These are phyloP conservation scores for Whitmania pigra DNA, from an alignment of 1,140 invertebrate species.

Conservation along the genomic window DNA sequence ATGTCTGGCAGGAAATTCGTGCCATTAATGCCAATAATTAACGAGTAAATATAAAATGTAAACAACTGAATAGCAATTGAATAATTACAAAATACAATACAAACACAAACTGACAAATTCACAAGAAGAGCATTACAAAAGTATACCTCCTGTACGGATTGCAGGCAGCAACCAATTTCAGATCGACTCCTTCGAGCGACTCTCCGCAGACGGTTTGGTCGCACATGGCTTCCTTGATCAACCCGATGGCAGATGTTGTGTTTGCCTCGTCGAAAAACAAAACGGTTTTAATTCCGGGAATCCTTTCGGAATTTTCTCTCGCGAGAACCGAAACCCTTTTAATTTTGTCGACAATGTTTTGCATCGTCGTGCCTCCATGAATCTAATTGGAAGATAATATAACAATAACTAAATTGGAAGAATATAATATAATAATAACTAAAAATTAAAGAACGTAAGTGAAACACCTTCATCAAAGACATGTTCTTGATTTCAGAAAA, in stretches of 20 bases:
- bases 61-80: too few relatives aligned
- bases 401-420: too few relatives aligned
- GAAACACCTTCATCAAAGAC: constrained; percentile 35
- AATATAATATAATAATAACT: too few relatives aligned
- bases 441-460: background rate
- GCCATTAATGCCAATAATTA: too few relatives aligned
- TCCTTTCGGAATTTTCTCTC: constrained; percentile 26
- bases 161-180: constrained; percentile 38
- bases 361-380: constrained; percentile 35
- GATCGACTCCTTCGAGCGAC: constrained; percentile 27
- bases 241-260: constrained; percentile 37
- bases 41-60: too few relatives aligned
- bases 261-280: constrained; percentile 41
- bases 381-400: constrained; percentile 27
- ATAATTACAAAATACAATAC: too few relatives aligned
- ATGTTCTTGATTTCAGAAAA: constrained; percentile 30
- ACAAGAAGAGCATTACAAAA: background rate
- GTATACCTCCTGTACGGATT: constrained; percentile 39
- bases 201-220: constrained; percentile 33
- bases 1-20: constrained; percentile 28
- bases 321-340: constrained; percentile 31
- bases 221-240: constrained; percentile 40
- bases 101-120: too few relatives aligned
- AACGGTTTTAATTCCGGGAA: constrained; percentile 32
- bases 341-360: constrained; percentile 33